These are phyloP conservation scores for Malurus melanocephalus DNA, from an alignment of 2,113 vertebrate species.

Conservation along the genomic window DNA sequence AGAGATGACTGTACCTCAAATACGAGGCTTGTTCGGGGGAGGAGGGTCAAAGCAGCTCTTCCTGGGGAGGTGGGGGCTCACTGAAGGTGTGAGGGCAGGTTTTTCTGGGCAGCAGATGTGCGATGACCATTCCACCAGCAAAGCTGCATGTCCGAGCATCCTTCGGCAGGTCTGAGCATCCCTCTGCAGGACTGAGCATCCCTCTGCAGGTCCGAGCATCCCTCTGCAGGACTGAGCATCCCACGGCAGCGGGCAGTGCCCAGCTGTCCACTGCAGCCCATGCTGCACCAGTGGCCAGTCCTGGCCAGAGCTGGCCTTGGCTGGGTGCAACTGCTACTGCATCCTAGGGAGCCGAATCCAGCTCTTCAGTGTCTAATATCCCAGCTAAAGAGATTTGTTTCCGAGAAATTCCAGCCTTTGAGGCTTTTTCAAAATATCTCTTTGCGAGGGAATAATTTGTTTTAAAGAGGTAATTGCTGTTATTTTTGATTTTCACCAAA, in stretches of 20 bases:
- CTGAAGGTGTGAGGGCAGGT: neutral
- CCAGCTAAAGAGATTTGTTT: neutral
- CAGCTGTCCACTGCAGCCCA: neutral
- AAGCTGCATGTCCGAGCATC: neutral
- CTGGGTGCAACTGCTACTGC: neutral
- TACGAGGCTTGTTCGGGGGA: neutral
- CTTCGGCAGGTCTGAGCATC: neutral
- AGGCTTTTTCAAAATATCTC: conserved; percentile 21
- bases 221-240: neutral
- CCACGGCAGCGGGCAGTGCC: too few relatives aligned
- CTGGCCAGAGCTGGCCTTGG: neutral
- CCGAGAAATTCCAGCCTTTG: neutral
- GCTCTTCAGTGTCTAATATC: neutral
- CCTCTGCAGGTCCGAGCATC: neutral
- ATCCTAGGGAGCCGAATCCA: neutral
- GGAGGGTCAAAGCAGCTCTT: neutral
- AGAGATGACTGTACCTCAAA: neutral
- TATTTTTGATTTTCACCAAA: conserved; percentile 13
- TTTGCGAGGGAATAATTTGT: neutral
- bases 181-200: too few relatives aligned
- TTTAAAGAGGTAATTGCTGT: conserved; percentile 50
- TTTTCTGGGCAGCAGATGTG: neutral
- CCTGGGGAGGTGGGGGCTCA: neutral
- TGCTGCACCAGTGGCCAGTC: neutral
- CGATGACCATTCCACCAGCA: neutral